These are phyloP conservation scores for Notodonta ziczac DNA, from an alignment of 2,888 invertebrate species.

Conservation along the genomic window DNA sequence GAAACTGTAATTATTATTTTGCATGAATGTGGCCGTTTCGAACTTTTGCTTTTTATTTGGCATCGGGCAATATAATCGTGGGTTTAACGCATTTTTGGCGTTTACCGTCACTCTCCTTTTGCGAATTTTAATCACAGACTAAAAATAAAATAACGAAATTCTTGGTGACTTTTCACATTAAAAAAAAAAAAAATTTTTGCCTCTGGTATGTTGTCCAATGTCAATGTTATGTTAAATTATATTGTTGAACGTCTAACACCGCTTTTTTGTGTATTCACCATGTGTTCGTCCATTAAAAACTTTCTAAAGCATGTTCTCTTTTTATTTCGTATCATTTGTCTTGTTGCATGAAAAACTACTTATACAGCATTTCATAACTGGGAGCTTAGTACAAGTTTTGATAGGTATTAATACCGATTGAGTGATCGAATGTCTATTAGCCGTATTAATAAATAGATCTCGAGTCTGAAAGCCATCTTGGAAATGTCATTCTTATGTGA, in stretches of 20 bases:
- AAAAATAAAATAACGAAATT: background rate
- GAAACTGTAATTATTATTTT: background rate
- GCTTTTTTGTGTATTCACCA: conserved; percentile 47
- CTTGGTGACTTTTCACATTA: background rate
- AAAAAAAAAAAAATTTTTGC: too few relatives aligned
- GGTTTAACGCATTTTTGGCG: too few relatives aligned
- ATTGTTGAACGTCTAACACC: conserved; percentile 27
- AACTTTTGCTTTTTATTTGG: background rate
- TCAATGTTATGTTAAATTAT: conserved; percentile 20
- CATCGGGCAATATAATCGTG: background rate
- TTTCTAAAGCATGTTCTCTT: conserved; percentile 40
- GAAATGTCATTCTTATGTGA: too few relatives aligned
- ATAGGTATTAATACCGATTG: too few relatives aligned
- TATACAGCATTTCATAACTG: too few relatives aligned
- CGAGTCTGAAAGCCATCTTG: too few relatives aligned
- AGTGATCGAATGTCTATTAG: too few relatives aligned
- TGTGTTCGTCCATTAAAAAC: conserved; percentile 54
- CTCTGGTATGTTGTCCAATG: conserved; percentile 18
- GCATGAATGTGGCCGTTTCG: background rate
- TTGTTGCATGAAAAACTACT: conserved; percentile 1
- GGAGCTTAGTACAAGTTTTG: too few relatives aligned
- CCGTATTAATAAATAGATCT: too few relatives aligned
- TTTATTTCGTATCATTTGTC: conserved; percentile 8
- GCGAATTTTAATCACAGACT: too few relatives aligned
- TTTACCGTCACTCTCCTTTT: too few relatives aligned